These are phyloP conservation scores for Trachelus troglodyta DNA, from an alignment of 2,888 invertebrate species.

Conservation along the genomic window DNA sequence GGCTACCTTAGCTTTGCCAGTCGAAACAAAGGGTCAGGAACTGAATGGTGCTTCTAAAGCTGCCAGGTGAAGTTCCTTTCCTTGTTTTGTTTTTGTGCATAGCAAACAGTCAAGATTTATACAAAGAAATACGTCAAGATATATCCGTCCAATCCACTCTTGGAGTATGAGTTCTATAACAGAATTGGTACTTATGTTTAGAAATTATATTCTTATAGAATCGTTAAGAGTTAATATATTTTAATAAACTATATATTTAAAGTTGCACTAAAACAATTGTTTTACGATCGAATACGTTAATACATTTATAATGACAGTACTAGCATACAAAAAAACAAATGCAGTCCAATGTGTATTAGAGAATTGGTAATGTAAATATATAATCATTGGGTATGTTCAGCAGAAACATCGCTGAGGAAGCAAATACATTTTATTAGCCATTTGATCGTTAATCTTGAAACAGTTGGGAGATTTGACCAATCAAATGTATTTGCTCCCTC, in stretches of 20 bases:
- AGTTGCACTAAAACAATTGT: background rate
- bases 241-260: background rate
- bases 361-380: background rate
- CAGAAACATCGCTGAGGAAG: too few relatives aligned
- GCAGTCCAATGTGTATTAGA: background rate
- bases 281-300: background rate
- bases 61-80: background rate
- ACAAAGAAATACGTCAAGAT: background rate
- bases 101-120: background rate
- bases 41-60: background rate
- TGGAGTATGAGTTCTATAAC: background rate
- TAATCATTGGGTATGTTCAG: background rate
- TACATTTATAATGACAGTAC: background rate
- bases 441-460: too few relatives aligned
- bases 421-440: too few relatives aligned
- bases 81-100: background rate
- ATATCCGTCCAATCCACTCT: background rate
- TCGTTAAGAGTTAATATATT: background rate
- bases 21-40: slow-evolving; percentile 74
- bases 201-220: background rate
- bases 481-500: too few relatives aligned
- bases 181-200: background rate
- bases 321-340: background rate
- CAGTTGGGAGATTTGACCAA: too few relatives aligned
- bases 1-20: slow-evolving; percentile 83